phyloP scores from a whole-genome alignment of 2,797 vertebrate genomes.

The Poeciliopsis infans region DNA sequence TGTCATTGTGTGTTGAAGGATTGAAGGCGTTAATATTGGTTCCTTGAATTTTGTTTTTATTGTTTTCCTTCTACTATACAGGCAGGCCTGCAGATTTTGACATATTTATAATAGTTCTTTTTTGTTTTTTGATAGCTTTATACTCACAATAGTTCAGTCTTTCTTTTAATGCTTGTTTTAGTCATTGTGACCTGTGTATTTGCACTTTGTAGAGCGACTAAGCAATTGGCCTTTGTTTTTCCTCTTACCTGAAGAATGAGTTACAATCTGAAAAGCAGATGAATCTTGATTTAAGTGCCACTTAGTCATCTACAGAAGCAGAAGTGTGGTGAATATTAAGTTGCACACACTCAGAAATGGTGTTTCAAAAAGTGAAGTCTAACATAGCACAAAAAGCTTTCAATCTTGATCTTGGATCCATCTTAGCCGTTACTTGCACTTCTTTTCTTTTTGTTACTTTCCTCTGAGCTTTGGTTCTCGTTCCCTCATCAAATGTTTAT shows the following conservation, averaged over 20 bases:
- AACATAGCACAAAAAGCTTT: neutral
- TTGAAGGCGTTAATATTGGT: conserved; percentile 40
- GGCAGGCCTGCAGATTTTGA: conserved; percentile 84
- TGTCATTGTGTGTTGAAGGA: conserved; percentile 64
- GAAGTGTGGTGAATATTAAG: conserved; percentile 6
- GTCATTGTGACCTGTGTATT: conserved; percentile 73
- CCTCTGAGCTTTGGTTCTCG: neutral
- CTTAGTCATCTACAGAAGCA: neutral
- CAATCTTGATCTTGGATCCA: neutral
- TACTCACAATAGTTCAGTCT: conserved; percentile 34
- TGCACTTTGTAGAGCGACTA: conserved; percentile 79
- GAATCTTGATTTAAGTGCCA: neutral
- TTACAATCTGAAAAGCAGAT: neutral
- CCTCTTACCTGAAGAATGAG: conserved; percentile 7
- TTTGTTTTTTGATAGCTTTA: conserved; percentile 11
- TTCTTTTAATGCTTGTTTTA: conserved; percentile 62
- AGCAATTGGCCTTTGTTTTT: conserved; percentile 68
- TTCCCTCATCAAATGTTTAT: neutral
- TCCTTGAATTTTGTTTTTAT: conserved; percentile 16
- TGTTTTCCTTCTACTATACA: conserved; percentile 78
- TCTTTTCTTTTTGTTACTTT: neutral
- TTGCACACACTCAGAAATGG: neutral
- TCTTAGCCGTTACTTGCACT: neutral
- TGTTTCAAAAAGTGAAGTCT: neutral
- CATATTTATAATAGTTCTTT: conserved; percentile 76